These are phyloP conservation scores for Sarcophaga peregrina DNA, from an alignment of 1,140 invertebrate genomes.

Conservation along the genomic window DNA sequence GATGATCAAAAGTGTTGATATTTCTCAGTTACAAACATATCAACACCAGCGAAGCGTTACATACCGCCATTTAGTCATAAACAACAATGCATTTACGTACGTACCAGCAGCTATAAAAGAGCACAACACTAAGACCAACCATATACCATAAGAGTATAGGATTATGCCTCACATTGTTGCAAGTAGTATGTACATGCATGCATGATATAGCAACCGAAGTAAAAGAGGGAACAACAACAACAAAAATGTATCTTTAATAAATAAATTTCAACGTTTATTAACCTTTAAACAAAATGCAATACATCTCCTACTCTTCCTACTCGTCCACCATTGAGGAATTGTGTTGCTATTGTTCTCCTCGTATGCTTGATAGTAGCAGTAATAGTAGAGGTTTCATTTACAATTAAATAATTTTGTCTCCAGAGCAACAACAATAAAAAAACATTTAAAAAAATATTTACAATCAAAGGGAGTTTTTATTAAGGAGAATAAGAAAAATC, in stretches of 20 bases:
- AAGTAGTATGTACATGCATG: no score
- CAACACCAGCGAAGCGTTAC: conserved; percentile 32
- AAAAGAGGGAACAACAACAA: background rate
- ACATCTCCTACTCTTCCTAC: conserved; percentile 4
- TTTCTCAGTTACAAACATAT: conserved; percentile 31
- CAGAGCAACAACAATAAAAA: background rate
- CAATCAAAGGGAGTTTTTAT: background rate
- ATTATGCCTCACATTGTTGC: no score
- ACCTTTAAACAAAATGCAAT: conserved; percentile 32
- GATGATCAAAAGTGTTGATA: background rate
- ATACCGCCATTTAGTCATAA: conserved; percentile 5
- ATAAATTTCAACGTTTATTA: conserved; percentile 40
- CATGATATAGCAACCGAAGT: no score
- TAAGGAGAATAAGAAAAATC: background rate
- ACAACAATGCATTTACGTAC: conserved; percentile 11
- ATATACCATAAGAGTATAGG: background rate
- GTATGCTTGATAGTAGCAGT: background rate
- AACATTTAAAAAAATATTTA: background rate
- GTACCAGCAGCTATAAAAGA: conserved; percentile 19
- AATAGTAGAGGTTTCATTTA: conserved; percentile 36
- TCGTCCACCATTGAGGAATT: background rate
- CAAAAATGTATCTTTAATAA: background rate
- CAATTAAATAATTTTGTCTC: conserved; percentile 36
- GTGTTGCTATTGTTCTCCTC: background rate
- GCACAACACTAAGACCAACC: background rate